Percentiles rank a stretch among this genome's conserved stretches.
phyloP scores from a whole-genome alignment of 2,888 invertebrate species.

The Brassicogethes aeneus region DNA sequence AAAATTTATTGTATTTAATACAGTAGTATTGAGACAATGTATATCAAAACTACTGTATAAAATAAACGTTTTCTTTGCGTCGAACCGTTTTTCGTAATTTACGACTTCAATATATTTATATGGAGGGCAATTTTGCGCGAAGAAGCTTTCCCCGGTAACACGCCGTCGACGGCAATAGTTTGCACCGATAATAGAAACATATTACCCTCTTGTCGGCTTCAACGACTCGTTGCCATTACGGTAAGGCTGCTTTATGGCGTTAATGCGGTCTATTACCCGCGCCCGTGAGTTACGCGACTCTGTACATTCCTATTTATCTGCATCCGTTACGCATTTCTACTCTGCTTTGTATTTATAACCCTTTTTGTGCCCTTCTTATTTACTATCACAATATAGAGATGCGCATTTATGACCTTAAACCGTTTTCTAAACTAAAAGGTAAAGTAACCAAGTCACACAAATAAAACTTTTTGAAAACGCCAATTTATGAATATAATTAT shows the following conservation, averaged over 20 bases:
- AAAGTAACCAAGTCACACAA: no score
- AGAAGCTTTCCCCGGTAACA: conserved; percentile 32
- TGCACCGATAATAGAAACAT: conserved; percentile 44
- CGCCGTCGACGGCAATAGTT: conserved; percentile 36
- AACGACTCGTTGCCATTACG: conserved; percentile 41
- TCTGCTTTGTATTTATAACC: conserved; percentile 11
- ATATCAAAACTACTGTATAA: conserved; percentile 36
- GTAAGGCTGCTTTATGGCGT: conserved; percentile 43
- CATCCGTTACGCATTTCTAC: conserved; percentile 18
- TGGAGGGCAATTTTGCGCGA: conserved; percentile 41
- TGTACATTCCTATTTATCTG: conserved; percentile 28
- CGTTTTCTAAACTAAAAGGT: no score
- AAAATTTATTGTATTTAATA: no score
- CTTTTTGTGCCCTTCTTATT: conserved; percentile 1
- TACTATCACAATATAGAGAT: no score
- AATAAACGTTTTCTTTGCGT: conserved; percentile 41
- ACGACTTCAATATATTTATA: conserved; percentile 44
- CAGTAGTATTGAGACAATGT: no score
- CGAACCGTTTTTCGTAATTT: conserved; percentile 41
- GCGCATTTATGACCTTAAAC: no score
- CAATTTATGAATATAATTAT: no score
- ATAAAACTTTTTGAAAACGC: no score
- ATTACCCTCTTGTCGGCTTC: conserved; percentile 43
- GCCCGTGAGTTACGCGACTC: conserved; percentile 35
- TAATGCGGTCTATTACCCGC: conserved; percentile 41